Evolutionary conservation across 2,797 vertebrate genomes (phyloP), one percentile per base, ranked within the genome.

Genomic region (Leucoraja ocellata): DNA sequence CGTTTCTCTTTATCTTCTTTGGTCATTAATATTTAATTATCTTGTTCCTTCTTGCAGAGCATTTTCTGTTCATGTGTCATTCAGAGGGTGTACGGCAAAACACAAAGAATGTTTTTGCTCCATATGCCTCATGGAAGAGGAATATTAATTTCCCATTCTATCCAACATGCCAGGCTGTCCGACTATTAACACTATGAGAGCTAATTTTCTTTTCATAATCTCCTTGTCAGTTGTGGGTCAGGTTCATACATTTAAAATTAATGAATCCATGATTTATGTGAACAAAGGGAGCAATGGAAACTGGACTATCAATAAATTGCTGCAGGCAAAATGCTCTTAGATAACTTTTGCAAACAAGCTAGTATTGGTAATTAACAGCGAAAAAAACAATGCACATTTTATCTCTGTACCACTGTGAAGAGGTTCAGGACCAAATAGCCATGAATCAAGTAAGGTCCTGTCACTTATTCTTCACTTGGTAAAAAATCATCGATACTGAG

Each of bases 131-230:
- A 36, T 32, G 4, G 16, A 21, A 9, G 63, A 63, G 32, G 14
- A 88, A 88, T 68, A 68, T 68, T 88, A 88, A 88, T 36, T 88
- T 88, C 68, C 18, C 84, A 32, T 68, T 88, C 63, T 16, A 88
- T 88, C 84, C 68, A 63, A 88, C 36, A 88, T 10, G 84, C 84
- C 1, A 9, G n/a, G 36, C 84, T 36, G 61, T 88, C 61, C n/a
- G 0, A 88, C 14, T 68, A 32, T 88, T 88, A 88, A 68, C 21
- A 36, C 84, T 68, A n/a, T 63, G 65, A 68, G 61, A 68, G 68
- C 14, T 63, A 88, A 63, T 88, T 65, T 32, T 78, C 4, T 88
- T 88, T 88, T 68, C 68, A 88, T 88, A 88, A 88, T 68, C 84
- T 88, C n/a, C 61, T 68, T 68, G 84, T 68, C 61, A 88, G 61